Evolutionary conservation across 2,888 invertebrate genomes (phyloP).

Genomic region (Chrysomela aeneicollis): DNA sequence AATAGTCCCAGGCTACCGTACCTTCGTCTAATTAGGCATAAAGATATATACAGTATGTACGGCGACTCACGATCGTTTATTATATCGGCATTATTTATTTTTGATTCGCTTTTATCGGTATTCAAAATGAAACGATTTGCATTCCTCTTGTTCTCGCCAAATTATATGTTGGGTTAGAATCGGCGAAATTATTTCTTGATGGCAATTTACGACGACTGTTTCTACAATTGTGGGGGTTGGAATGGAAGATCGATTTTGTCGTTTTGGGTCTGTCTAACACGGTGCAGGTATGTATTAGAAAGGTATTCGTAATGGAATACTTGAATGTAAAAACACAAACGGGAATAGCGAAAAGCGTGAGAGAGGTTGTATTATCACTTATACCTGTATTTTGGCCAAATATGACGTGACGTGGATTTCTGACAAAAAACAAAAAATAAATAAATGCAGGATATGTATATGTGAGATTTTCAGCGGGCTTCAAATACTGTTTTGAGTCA

Average conservation of each 20-base stretch:
- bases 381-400: too few relatives aligned
- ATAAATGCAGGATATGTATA: too few relatives aligned
- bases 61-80: constrained; percentile 48
- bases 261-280: not conserved
- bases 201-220: constrained; percentile 38
- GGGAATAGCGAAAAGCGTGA: not conserved
- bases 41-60: constrained; percentile 42
- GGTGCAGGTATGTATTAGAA: constrained; percentile 3
- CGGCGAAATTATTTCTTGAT: constrained; percentile 38
- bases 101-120: constrained; percentile 47
- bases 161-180: constrained; percentile 40
- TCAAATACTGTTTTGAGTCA: too few relatives aligned
- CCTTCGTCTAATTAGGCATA: constrained; percentile 51
- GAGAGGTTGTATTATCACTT: too few relatives aligned
- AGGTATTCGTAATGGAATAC: not conserved
- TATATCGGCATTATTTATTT: constrained; percentile 46
- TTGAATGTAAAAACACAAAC: too few relatives aligned
- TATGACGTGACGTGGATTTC: too few relatives aligned
- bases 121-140: constrained; percentile 43
- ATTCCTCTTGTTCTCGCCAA: constrained; percentile 32
- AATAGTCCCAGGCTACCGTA: constrained; percentile 51
- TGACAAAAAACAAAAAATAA: too few relatives aligned
- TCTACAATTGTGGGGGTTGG: constrained; percentile 36
- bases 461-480: too few relatives aligned
- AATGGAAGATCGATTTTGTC: not conserved